Evolutionary conservation across 2,113 vertebrate species (phyloP).

Genomic region (Nothobranchius kuhntae): DNA sequence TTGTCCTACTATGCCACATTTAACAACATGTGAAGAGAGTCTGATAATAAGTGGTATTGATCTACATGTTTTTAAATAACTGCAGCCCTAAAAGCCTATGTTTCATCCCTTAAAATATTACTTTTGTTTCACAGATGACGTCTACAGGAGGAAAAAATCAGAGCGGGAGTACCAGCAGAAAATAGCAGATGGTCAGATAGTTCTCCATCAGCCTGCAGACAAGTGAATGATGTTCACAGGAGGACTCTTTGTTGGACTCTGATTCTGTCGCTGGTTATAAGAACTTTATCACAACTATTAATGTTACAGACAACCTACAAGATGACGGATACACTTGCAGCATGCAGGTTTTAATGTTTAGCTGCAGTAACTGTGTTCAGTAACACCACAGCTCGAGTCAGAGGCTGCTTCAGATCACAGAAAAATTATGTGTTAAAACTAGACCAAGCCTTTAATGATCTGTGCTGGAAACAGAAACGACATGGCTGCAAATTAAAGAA

Average conservation of each 20-base stretch:
- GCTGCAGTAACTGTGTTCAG: slow-evolving; percentile 21
- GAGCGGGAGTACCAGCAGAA: slow-evolving; percentile 85
- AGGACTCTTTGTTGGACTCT: slow-evolving; percentile 24
- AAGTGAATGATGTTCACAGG: slow-evolving; percentile 55
- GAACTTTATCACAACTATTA: neutral
- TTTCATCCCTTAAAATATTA: slow-evolving; percentile 9
- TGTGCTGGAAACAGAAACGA: neutral
- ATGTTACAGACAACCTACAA: neutral
- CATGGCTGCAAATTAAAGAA: slow-evolving; percentile 9
- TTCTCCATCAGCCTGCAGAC: slow-evolving; percentile 50
- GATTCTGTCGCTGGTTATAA: neutral
- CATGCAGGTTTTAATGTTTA: slow-evolving; percentile 61
- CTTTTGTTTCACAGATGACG: slow-evolving; percentile 85
- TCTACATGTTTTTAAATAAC: neutral
- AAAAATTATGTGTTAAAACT: neutral
- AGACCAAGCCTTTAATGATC: neutral
- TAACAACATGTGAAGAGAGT: slow-evolving; percentile 6
- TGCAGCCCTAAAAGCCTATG: neutral
- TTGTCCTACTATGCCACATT: neutral
- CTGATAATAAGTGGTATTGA: neutral
- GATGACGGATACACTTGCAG: slow-evolving; percentile 17
- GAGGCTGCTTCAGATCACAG: slow-evolving; percentile 4
- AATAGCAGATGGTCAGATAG: slow-evolving; percentile 70
- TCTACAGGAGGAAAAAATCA: slow-evolving; percentile 92
- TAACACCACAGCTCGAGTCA: neutral